Percentiles rank a stretch among this genome's conserved stretches.
These are phyloP conservation scores for Parasteatoda lunata DNA, from an alignment of 2,888 invertebrate species.

Conservation along the genomic window DNA sequence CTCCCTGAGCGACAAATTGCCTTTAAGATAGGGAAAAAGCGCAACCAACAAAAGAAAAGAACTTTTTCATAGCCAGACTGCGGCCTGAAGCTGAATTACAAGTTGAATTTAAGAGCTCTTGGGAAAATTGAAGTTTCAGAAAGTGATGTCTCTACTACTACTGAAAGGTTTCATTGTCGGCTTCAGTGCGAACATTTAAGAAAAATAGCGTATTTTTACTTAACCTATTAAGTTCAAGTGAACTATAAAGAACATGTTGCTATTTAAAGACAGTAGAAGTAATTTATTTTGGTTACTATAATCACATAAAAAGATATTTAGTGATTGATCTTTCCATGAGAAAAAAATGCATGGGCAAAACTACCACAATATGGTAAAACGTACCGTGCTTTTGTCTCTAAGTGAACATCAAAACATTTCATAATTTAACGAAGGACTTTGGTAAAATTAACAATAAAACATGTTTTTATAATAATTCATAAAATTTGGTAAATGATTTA, in stretches of 20 bases:
- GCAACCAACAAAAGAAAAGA: constrained; percentile 25
- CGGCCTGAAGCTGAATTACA: constrained; percentile 51
- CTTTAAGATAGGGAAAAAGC: constrained; percentile 35
- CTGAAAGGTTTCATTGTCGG: constrained; percentile 19
- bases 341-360: no score
- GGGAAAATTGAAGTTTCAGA: constrained; percentile 42
- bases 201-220: not conserved
- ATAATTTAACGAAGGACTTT: no score
- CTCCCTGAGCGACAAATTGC: constrained; percentile 62
- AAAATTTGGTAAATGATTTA: no score
- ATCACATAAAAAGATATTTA: not conserved
- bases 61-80: constrained; percentile 49
- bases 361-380: no score
- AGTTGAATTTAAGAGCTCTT: constrained; percentile 60
- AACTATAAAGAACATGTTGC: not conserved
- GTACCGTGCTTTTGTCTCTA: no score
- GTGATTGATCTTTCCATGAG: not conserved
- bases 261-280: no score
- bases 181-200: not conserved
- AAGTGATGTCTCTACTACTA: constrained; percentile 39
- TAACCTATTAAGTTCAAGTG: not conserved
- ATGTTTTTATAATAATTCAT: no score
- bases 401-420: no score
- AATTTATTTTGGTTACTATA: no score
- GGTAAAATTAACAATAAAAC: no score